Base-by-base conservation (phyloP, 2,888 invertebrate species). In the Athalia circularis region DNA sequence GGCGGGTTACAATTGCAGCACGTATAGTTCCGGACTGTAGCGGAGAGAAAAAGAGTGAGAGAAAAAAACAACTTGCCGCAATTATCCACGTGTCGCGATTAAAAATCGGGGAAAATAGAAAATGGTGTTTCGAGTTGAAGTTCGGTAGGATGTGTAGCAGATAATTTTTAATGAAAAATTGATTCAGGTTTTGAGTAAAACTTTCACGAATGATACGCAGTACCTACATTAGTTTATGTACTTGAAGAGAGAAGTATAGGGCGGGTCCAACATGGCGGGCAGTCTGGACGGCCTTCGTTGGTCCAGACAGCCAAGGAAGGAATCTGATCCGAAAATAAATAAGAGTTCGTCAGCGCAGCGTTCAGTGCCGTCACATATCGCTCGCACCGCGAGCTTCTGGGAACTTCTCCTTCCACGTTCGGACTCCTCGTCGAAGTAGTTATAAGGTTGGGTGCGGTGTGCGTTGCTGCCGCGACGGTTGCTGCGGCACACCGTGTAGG, bases 241-340 rank as follows among this genome's bases (percentile, higher is more conserved):
- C 57, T 45, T 47, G 13, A 13, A 59, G 13, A 59, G 72, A 48
- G 29, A 47, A 72, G 57, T 47, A 59, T 54, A 29, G 68, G 13
- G 8, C 52, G 67, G 29, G 29, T 29, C 29, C 29, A 29, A 29
- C 29, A n/a, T 13, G 61, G n/a, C 61, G 11, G 11, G 45, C 13
- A n/a, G 72, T 59, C 45, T 59, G 11, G 45, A 47, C 52, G 72
- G 72, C 72, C 72, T 59, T 59, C 72, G 72, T 13, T 72, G 72
- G 72, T 72, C 72, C 72, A 72, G 72, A 75, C 75, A 64, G 62
- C 52, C 75, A 50, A 62, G 61, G 68, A 64, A 77, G 77, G 80
- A 81, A 82, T 81, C 79, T 79, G 80, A 80, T 83, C 80, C 82
- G 77, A 80, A 80, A 81, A 81, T 81, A 82, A 81, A 80, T 83